Conservation (phyloP, 1,140 invertebrate genomes). For the Brachionus sp. region DNA sequence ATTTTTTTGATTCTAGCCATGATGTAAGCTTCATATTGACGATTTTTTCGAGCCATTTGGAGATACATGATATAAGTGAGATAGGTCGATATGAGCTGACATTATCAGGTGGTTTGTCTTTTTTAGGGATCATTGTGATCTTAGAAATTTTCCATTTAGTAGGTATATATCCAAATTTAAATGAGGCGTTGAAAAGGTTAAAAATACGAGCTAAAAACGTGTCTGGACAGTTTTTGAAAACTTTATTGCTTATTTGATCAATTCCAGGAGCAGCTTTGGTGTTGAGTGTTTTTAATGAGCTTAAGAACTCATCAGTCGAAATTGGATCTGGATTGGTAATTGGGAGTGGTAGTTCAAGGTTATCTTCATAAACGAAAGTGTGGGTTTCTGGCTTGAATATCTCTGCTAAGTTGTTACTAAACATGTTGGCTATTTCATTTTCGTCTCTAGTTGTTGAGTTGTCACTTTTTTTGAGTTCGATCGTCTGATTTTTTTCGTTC, state of each 20-base stretch:
- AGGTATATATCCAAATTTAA: constrained; percentile 16
- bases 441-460: not conserved
- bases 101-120: constrained; percentile 33
- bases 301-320: not conserved
- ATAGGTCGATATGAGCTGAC: constrained; percentile 45
- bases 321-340: not conserved
- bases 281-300: not conserved
- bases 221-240: not conserved
- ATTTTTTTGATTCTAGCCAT: constrained; percentile 30
- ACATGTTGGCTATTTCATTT: not conserved
- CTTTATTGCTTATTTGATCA: not conserved
- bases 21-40: not conserved
- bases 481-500: not conserved
- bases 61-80: constrained; percentile 25
- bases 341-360: not conserved
- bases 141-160: constrained; percentile 31
- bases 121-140: constrained; percentile 46
- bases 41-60: constrained; percentile 47
- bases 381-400: not conserved
- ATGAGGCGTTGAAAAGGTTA: not conserved
- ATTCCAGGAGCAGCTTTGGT: not conserved
- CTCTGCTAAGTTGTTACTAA: not conserved
- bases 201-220: not conserved
- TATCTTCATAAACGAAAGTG: not conserved
- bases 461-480: not conserved